Evolutionary conservation across 2,888 invertebrate genomes (phyloP).

Genomic region (Trachelus stipa): DNA sequence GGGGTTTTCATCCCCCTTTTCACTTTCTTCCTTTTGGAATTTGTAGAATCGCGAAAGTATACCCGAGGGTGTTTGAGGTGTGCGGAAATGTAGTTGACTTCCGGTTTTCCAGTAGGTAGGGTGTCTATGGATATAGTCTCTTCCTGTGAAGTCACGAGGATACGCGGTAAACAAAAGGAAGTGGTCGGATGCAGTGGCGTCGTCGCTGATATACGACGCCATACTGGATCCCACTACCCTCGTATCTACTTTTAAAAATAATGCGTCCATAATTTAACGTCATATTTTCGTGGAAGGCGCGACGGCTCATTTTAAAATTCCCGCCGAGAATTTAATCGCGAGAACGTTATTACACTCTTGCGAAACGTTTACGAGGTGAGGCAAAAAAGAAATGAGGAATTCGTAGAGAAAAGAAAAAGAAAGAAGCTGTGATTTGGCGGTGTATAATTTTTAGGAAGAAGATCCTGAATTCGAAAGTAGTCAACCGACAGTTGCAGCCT

Average conservation of each 20-base stretch:
- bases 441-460: not conserved
- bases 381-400: not conserved
- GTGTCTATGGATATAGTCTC: not conserved
- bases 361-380: not conserved
- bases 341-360: not conserved
- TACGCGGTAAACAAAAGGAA: not conserved
- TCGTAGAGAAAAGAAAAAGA: not conserved
- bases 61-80: not conserved
- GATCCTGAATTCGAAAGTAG: not conserved
- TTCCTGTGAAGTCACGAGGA: not conserved
- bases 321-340: conserved; percentile 34
- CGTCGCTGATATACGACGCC: conserved; percentile 7
- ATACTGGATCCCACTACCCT: not conserved
- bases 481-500: conserved; percentile 26
- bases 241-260: conserved; percentile 40
- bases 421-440: not conserved
- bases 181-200: not conserved
- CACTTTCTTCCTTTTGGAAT: not conserved
- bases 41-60: not conserved
- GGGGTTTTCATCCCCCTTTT: not conserved
- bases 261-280: conserved; percentile 46
- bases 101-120: not conserved
- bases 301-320: conserved; percentile 22
- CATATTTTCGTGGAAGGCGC: not conserved
- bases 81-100: not conserved